These are phyloP conservation scores for Ploceus nigricollis DNA, from an alignment of 2,113 vertebrate genomes.

Conservation along the genomic window DNA sequence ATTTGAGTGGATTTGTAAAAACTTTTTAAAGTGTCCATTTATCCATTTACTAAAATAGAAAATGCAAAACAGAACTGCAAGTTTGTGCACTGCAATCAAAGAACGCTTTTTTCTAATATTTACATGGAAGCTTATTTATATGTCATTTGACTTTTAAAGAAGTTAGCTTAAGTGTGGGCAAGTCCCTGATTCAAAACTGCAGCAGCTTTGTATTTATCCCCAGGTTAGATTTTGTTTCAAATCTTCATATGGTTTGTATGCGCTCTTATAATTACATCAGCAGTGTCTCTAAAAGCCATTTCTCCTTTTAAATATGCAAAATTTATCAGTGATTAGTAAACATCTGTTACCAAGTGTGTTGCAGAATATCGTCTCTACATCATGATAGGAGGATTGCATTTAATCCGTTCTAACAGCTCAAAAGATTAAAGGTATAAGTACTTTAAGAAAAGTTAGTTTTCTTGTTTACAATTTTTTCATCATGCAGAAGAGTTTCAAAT, in stretches of 20 bases:
- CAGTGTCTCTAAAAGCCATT: neutral
- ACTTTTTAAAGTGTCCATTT: neutral
- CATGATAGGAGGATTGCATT: neutral
- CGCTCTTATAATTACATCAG: neutral
- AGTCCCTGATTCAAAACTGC: neutral
- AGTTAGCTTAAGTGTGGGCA: neutral
- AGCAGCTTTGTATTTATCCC: neutral
- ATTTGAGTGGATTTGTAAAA: neutral
- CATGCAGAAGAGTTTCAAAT: neutral
- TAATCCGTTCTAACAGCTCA: neutral
- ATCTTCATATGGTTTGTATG: neutral
- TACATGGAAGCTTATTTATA: neutral
- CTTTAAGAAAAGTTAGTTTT: neutral
- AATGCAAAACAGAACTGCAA: neutral
- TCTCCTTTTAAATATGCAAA: conserved; percentile 46
- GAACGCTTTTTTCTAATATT: neutral
- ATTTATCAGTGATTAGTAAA: conserved; percentile 43
- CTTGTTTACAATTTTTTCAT: neutral
- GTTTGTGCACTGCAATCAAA: neutral
- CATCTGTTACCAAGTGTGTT: conserved; percentile 30
- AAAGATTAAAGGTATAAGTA: neutral
- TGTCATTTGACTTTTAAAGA: neutral
- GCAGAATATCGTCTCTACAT: neutral
- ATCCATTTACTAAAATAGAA: neutral
- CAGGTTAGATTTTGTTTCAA: neutral